phyloP scores from a whole-genome alignment of 2,888 invertebrate genomes.

The Drosophila atroscutellata region DNA sequence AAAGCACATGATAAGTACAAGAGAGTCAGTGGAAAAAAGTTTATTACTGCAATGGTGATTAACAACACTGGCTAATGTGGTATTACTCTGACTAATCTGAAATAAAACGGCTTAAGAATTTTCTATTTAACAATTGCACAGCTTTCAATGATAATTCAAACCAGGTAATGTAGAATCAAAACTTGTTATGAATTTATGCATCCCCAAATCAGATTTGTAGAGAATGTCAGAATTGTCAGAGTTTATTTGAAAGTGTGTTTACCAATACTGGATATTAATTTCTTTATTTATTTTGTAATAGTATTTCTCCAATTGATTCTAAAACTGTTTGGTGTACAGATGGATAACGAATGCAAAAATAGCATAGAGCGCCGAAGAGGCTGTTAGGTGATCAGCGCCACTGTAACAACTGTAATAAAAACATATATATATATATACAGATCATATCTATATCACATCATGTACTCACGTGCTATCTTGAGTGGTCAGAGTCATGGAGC shows the following conservation, averaged over 20 bases:
- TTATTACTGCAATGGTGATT: not conserved
- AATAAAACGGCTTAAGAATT: not conserved
- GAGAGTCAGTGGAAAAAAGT: not conserved
- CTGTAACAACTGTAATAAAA: slow-evolving; percentile 38
- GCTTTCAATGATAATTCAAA: not conserved
- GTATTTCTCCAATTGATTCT: not conserved
- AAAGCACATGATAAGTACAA: not conserved
- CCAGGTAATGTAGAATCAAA: not conserved
- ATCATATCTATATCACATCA: too few species aligned
- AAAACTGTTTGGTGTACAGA: slow-evolving; percentile 31
- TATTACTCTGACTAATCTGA: too few species aligned
- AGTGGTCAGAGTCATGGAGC: slow-evolving; percentile 60
- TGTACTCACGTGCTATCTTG: slow-evolving; percentile 67
- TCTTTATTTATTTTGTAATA: not conserved
- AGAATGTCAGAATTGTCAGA: not conserved
- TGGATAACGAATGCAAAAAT: slow-evolving; percentile 36
- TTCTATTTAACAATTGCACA: not conserved
- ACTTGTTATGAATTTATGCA: not conserved
- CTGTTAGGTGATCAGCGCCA: slow-evolving; percentile 39
- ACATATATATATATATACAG: not conserved
- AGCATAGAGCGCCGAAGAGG: slow-evolving; percentile 28
- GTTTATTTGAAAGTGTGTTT: not conserved
- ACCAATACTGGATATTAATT: not conserved
- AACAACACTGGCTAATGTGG: not conserved
- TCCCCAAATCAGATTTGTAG: not conserved